These are phyloP conservation scores for Odocoileus hemionus DNA, from an alignment of 2,113 vertebrate species.

Conservation along the genomic window DNA sequence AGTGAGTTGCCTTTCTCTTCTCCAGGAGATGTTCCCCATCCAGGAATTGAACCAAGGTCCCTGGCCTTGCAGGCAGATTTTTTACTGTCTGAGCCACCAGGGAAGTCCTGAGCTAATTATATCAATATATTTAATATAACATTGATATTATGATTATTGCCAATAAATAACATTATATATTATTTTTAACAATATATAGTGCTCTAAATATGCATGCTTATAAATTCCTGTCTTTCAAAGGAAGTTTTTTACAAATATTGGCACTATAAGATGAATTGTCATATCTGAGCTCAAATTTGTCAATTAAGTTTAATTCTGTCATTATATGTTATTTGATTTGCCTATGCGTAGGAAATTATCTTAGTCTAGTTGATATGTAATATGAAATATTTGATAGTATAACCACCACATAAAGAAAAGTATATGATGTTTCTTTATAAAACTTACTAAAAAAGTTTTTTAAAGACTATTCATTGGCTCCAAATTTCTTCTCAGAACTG, in stretches of 20 bases:
- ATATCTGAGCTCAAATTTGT: not conserved
- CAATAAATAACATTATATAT: not conserved
- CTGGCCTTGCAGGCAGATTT: not conserved
- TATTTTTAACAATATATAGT: not conserved
- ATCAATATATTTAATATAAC: not conserved
- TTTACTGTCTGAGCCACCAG: not conserved
- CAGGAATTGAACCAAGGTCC: not conserved
- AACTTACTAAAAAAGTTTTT: not conserved
- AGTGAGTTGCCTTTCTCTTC: not conserved
- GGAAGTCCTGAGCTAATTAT: not conserved
- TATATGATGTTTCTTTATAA: not conserved
- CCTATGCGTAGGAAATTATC: not conserved
- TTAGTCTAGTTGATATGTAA: not conserved
- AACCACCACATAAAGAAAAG: not conserved
- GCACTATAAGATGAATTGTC: not conserved
- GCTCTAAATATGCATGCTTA: not conserved
- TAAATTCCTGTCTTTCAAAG: not conserved
- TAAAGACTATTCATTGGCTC: not conserved
- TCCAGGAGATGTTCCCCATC: not conserved
- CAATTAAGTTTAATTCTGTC: not conserved
- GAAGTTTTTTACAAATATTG: not conserved
- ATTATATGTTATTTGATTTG: not conserved
- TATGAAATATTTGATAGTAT: not conserved
- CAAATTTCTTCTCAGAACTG: not conserved
- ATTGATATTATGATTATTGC: not conserved